Percentiles rank a stretch among this genome's conserved stretches.
These are phyloP conservation scores for Acleris cristana DNA, from an alignment of 2,888 invertebrate genomes.

Conservation along the genomic window DNA sequence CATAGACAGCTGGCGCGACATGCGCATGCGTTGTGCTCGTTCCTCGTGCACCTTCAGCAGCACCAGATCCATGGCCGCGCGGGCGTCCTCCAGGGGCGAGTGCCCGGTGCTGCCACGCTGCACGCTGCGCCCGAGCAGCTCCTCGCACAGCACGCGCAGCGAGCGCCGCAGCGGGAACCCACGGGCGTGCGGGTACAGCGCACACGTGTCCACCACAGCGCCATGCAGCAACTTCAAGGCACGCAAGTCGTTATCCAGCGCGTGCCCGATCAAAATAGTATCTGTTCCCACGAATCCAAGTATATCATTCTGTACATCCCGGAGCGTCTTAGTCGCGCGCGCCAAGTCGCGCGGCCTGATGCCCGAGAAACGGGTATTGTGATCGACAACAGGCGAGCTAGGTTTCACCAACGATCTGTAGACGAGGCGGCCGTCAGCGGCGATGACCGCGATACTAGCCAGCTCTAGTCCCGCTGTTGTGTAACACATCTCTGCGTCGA, in stretches of 20 bases:
- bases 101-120: conserved; percentile 90
- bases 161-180: conserved; percentile 94
- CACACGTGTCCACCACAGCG: conserved; percentile 94
- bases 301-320: conserved; percentile 93
- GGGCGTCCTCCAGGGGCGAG: conserved; percentile 96
- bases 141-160: conserved; percentile 89
- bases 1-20: conserved; percentile 58
- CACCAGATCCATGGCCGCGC: conserved; percentile 94
- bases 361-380: conserved; percentile 98
- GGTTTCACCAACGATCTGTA: conserved; percentile 95
- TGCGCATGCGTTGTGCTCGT: conserved; percentile 56
- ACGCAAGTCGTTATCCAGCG: conserved; percentile 96
- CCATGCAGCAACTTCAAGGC: conserved; percentile 93
- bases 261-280: conserved; percentile 97
- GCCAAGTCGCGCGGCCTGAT: conserved; percentile 86
- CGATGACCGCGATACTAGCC: conserved; percentile 93
- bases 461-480: conserved; percentile 94
- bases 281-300: conserved; percentile 90
- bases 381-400: conserved; percentile 92
- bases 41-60: conserved; percentile 86
- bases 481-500: conserved; percentile 99
- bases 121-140: conserved; percentile 90
- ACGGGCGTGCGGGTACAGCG: conserved; percentile 92
- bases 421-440: conserved; percentile 88
- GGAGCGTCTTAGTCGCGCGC: conserved; percentile 87